Conservation (phyloP, 2,113 vertebrate genomes). For the Aphyosemion australe region DNA sequence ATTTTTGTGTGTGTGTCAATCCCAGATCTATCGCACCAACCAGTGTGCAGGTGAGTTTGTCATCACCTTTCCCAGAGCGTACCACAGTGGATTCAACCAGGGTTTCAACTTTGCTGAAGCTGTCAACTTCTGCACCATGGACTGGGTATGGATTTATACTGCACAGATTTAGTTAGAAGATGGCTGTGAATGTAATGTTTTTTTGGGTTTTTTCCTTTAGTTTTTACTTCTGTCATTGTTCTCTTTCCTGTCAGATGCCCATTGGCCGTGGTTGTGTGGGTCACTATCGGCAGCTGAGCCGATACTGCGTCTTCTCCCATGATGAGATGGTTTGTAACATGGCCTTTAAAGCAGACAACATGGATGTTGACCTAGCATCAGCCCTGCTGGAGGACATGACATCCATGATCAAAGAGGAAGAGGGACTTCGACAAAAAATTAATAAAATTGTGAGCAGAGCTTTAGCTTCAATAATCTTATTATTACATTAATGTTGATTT, state of each 20-base stretch:
- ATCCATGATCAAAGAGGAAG: conserved; percentile 88
- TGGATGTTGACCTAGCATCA: conserved; percentile 89
- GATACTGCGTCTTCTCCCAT: conserved; percentile 97
- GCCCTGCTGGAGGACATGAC: conserved; percentile 89
- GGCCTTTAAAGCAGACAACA: conserved; percentile 84
- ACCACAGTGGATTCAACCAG: conserved; percentile 99
- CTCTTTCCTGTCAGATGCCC: conserved; percentile 80
- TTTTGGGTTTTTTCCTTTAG: neutral
- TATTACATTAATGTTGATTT: neutral
- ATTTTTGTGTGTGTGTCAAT: neutral
- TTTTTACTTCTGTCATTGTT: neutral
- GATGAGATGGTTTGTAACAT: conserved; percentile 98
- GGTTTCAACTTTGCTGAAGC: conserved; percentile 99
- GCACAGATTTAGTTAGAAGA: neutral
- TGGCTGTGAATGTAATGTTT: neutral
- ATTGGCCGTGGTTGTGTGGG: conserved; percentile 90
- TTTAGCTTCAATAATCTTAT: neutral
- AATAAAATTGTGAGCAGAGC: conserved; percentile 84
- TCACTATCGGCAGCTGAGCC: conserved; percentile 90
- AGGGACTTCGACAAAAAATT: conserved; percentile 81
- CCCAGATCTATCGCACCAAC: conserved; percentile 94
- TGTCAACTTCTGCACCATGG: conserved; percentile 97
- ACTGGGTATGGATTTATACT: conserved; percentile 84
- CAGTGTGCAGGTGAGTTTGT: conserved; percentile 99
- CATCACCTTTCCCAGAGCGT: conserved; percentile 97